phyloP scores from a whole-genome alignment of 64 coral and sea anemone genomes.

The Pocillopora damicornis region DNA sequence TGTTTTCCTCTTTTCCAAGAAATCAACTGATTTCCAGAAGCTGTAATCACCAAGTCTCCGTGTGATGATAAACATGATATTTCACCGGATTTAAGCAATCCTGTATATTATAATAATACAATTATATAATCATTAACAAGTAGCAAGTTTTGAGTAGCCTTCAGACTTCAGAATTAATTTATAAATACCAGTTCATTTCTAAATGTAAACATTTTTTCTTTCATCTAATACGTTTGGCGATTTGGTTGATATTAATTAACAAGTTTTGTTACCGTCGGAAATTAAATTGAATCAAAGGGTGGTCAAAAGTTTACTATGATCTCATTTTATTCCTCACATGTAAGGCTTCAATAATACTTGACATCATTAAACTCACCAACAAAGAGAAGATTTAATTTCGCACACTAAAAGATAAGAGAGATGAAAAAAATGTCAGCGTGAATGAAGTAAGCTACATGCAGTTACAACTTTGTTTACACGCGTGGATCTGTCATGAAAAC shows the following conservation, averaged over 20 bases:
- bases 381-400: slow-evolving; percentile 92
- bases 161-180: too few relatives aligned
- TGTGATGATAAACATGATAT: slow-evolving; percentile 77
- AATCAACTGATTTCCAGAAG: slow-evolving; percentile 63
- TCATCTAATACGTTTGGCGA: too few relatives aligned
- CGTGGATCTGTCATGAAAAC: neutral
- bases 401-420: slow-evolving; percentile 60
- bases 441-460: neutral
- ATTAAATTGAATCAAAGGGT: too few relatives aligned
- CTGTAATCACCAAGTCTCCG: slow-evolving; percentile 73
- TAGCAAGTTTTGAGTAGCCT: too few relatives aligned
- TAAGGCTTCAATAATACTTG: neutral
- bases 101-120: slow-evolving; percentile 15
- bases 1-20: slow-evolving; percentile 92
- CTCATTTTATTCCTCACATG: neutral
- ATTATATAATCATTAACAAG: too few relatives aligned
- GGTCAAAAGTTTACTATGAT: too few relatives aligned
- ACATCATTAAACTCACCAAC: slow-evolving; percentile 74
- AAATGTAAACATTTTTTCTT: too few relatives aligned
- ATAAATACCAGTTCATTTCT: too few relatives aligned
- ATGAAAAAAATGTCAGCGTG: neutral
- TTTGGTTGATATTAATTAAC: too few relatives aligned
- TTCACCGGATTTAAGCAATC: slow-evolving; percentile 59
- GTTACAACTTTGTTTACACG: neutral
- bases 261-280: too few relatives aligned